These are phyloP conservation scores for Whitmania pigra DNA, from an alignment of 1,140 invertebrate genomes.

Conservation along the genomic window DNA sequence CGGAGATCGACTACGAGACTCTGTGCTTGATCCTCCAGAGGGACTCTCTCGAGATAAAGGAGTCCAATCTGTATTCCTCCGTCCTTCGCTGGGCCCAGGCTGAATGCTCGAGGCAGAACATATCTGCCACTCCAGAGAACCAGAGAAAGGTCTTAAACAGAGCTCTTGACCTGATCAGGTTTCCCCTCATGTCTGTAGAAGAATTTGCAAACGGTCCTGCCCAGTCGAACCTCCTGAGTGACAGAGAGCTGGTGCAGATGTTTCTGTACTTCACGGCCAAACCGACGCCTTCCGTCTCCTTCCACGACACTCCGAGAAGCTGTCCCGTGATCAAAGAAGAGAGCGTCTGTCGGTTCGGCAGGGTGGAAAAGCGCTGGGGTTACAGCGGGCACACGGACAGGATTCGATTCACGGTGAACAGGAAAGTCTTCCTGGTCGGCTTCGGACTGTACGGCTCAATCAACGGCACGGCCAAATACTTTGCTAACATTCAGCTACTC, in stretches of 20 bases:
- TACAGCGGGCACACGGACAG: constrained; percentile 73
- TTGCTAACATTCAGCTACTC: constrained; percentile 57
- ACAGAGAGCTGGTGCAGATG: constrained; percentile 61
- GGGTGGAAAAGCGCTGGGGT: constrained; percentile 70
- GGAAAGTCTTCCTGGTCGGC: constrained; percentile 69
- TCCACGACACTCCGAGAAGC: constrained; percentile 59
- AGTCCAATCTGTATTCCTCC: constrained; percentile 66
- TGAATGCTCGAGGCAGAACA: constrained; percentile 56
- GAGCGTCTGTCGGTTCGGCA: constrained; percentile 64
- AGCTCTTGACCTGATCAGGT: constrained; percentile 61
- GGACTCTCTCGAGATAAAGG: constrained; percentile 66
- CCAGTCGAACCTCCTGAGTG: constrained; percentile 55
- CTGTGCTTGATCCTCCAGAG: constrained; percentile 65
- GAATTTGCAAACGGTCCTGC: constrained; percentile 72
- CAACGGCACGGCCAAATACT: constrained; percentile 66
- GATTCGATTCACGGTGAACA: constrained; percentile 67
- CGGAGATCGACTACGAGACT: constrained; percentile 71
- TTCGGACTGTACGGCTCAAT: constrained; percentile 78
- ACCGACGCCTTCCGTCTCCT: constrained; percentile 53
- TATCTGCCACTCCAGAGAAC: constrained; percentile 57
- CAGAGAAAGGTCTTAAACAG: constrained; percentile 55
- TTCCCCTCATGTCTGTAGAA: constrained; percentile 72
- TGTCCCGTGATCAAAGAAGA: constrained; percentile 71
- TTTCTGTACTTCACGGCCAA: constrained; percentile 72
- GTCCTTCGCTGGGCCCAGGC: constrained; percentile 62